Evolutionary conservation across 1,140 invertebrate species (phyloP).

Genomic region (Camponotus floridanus): DNA sequence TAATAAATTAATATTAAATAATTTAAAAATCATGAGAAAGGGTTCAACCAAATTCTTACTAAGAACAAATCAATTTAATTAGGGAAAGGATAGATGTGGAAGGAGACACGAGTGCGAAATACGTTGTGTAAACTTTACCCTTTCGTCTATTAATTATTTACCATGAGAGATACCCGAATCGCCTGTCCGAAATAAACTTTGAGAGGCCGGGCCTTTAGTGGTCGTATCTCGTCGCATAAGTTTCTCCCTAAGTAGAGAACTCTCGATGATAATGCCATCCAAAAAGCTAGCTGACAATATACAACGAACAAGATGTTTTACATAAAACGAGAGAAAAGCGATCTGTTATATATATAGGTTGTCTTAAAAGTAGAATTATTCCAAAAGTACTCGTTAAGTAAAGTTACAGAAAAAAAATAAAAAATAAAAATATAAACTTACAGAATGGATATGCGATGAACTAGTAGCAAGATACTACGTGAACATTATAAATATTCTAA

Average conservation of each 20-base stretch:
- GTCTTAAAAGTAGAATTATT: conserved; percentile 15
- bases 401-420: no score
- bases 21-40: background rate
- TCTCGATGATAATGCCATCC: conserved; percentile 47
- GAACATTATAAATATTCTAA: conserved; percentile 2
- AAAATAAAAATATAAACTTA: conserved; percentile 1
- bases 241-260: conserved; percentile 57
- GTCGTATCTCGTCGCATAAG: conserved; percentile 49
- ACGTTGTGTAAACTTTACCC: conserved; percentile 36
- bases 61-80: background rate
- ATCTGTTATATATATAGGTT: background rate
- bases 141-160: conserved; percentile 71
- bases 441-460: conserved; percentile 17
- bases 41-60: background rate
- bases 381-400: conserved; percentile 23
- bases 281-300: conserved; percentile 58
- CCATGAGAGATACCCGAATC: conserved; percentile 61
- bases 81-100: background rate
- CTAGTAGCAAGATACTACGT: background rate
- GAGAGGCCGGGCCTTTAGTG: conserved; percentile 50
- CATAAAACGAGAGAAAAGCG: conserved; percentile 25
- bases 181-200: conserved; percentile 59
- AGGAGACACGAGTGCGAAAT: background rate
- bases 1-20: background rate
- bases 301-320: conserved; percentile 53